Base-by-base conservation (phyloP, 2,888 invertebrate genomes). In the Anodontia alba region DNA sequence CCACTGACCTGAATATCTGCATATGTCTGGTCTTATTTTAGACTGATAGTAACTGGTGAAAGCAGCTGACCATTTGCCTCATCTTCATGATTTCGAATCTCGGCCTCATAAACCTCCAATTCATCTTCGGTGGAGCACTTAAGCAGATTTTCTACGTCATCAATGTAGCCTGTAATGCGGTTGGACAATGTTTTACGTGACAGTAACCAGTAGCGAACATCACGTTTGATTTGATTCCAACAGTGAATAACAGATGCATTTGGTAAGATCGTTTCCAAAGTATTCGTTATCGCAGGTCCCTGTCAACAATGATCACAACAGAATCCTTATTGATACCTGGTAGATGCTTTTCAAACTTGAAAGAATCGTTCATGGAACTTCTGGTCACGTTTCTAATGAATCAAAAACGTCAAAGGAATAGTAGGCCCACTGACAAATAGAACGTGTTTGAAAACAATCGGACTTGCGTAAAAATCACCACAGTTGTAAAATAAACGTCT, bases 231-330 rank as follows among this genome's bases (percentile, higher is more conserved):
- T 23, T 54, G 54, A 54, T 54, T 54, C 54, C 54, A 54, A 54
- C 54, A 54, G 15, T 54, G 54, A 8, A 54, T 3, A 26, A 54
- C 54, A 2, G 54, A 8, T 26, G 54, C 54, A 12, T 54, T 54
- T 26, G 54, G 54, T 7, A 54, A 12, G 7, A 54, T n/a, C 7
- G 54, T 2, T 12, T 54, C 54, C 26, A 54, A 7, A 1, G 26
- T 26, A 26, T 54, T 54, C 15, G 54, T 54, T 54, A 54, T 54
- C 54, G 54, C 54, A 54, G 26, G 54, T 54, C 54, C 26, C 54
- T 54, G 54, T 54, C 54, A 54, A 54, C 54, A 54, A 54, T 26
- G 26, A 54, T 23, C 15, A 54, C 54, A 12, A 54, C 54, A 26
- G 54, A 54, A 12, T 26, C 26, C 54, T 12, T 54, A 54, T 54